Evolutionary conservation across 1,140 invertebrate species (phyloP), one percentile per base, ranked within the genome.

Genomic region (Meloidogyne floridensis): DNA sequence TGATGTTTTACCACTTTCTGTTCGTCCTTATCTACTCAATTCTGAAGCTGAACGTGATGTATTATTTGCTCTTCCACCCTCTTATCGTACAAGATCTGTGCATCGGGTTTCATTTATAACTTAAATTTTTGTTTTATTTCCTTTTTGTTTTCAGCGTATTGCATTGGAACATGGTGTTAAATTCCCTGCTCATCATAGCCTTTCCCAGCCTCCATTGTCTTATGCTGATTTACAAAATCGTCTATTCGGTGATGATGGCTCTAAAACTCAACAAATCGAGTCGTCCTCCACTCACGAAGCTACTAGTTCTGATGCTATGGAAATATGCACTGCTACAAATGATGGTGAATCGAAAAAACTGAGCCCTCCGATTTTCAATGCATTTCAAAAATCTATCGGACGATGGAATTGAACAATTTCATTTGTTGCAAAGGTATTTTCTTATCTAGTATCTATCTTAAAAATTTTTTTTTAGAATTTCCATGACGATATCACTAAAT

Each of bases 21-120:
- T 97, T 90, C 95, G 97, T 88, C 97, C 97, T 0, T 96, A 99
- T 90, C 92, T 99, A 69, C 91, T 99, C 56, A 96, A 98, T 87
- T 96, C 83, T 71, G 83, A 95, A 90, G 94, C 95, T 0, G 93
- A 95, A 75, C 93, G 95, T 75, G 95, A 98, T 90, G 96, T 98
- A 90, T 91, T 99, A 0, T 99, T 98, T 91, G 96, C 96, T 5
- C 89, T 91, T 78, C 88, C 90, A 0, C 83, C 87, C 32, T 89
- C 80, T 11, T 43, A 83, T n/a, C 87, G 86, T 54, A 86, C 77
- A n/a, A 15, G n/a, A 7, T 18, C 15, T 47, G 56, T 65, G 20
- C 88, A 87, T 77, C 70, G 56, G 75, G 81, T 79, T 79, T 77
- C 1, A 20, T 74, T 5, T 65, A n/a, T n/a, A 1, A 32, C 2